These are phyloP conservation scores for Calameuta filiformis DNA, from an alignment of 2,888 invertebrate species.

Conservation along the genomic window DNA sequence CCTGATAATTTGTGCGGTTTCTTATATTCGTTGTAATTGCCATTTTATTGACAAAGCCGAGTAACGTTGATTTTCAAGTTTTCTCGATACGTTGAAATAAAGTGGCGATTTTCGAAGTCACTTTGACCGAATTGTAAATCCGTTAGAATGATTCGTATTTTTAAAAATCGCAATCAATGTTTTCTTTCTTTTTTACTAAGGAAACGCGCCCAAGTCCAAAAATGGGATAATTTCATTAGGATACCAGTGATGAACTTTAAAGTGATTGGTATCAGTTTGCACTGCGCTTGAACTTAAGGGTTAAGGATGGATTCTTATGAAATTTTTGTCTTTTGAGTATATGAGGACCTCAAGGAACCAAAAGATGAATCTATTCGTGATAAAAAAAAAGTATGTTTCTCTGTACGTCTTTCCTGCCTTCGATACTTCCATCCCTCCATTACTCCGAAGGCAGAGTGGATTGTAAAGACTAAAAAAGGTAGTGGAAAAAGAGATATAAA, in stretches of 20 bases:
- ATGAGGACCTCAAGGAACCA: not conserved
- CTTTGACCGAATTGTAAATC: too few relatives aligned
- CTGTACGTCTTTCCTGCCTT: not conserved
- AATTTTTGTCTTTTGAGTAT: not conserved
- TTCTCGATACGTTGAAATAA: too few relatives aligned
- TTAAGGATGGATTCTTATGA: not conserved
- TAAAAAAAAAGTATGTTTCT: not conserved
- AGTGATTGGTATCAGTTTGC: too few relatives aligned
- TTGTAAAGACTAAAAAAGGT: not conserved
- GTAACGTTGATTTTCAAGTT: too few relatives aligned
- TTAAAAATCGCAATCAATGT: too few relatives aligned
- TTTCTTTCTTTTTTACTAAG: too few relatives aligned
- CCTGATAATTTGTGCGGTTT: not conserved
- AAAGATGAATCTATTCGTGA: not conserved
- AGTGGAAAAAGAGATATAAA: slow-evolving; percentile 30
- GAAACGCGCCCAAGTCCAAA: too few relatives aligned
- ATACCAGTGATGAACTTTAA: too few relatives aligned
- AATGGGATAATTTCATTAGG: too few relatives aligned
- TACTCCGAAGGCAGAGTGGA: not conserved
- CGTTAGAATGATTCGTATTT: too few relatives aligned
- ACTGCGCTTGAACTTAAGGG: too few relatives aligned
- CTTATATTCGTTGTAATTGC: not conserved
- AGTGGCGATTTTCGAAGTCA: too few relatives aligned
- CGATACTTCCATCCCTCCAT: not conserved
- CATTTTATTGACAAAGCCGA: not conserved